A percentile compares a stretch with the other conserved stretches of the same genome.
Conservation (phyloP, 2,797 vertebrate species). For the Lemur catta region DNA sequence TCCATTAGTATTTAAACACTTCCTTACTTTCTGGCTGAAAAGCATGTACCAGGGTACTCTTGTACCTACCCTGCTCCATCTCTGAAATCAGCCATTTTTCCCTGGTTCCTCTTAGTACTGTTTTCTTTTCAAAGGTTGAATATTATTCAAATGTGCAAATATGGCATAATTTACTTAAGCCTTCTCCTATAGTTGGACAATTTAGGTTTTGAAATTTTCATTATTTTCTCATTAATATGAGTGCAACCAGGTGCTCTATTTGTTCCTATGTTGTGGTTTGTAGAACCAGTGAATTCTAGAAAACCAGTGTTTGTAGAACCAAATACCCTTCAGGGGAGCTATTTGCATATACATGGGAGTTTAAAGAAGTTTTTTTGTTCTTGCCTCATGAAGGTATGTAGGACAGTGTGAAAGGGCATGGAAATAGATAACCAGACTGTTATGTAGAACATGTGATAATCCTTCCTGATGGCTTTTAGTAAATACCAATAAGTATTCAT, state of each 20-base stretch:
- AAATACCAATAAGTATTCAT: conserved; percentile 7
- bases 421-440: not conserved
- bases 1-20: not conserved
- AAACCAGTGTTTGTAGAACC: not conserved
- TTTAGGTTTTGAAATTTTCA: not conserved
- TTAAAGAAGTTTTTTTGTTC: not conserved
- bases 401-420: not conserved
- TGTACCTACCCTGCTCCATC: not conserved
- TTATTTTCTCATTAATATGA: not conserved
- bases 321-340: not conserved
- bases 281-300: not conserved
- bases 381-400: not conserved
- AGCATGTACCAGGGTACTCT: not conserved
- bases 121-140: conserved; percentile 7
- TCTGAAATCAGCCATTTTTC: not conserved
- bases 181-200: not conserved
- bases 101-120: not conserved
- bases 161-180: not conserved
- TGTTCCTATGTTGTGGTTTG: not conserved
- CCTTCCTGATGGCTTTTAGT: not conserved
- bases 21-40: not conserved
- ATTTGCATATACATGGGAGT: not conserved
- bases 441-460: not conserved
- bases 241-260: not conserved
- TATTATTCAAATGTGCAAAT: not conserved